Conservation (phyloP, 1,140 invertebrate genomes). For the Tetramorium parvispinum region DNA sequence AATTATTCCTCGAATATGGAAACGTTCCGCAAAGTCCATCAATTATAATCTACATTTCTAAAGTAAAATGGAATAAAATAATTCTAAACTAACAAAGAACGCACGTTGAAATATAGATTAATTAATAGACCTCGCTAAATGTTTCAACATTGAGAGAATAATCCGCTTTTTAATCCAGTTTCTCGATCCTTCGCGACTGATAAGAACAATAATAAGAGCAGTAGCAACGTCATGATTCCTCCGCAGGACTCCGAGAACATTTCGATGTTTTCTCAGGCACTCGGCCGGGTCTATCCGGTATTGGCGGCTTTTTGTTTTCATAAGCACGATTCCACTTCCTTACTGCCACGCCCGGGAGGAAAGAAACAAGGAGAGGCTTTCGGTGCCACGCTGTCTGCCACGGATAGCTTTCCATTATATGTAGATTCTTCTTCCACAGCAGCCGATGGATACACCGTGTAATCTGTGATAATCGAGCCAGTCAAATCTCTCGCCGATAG, state of each 20-base stretch:
- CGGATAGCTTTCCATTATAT: background rate
- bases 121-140: background rate
- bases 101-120: background rate
- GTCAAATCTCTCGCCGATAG: background rate
- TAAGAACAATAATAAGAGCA: background rate
- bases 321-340: constrained; percentile 84
- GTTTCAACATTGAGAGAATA: background rate
- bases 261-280: constrained; percentile 82
- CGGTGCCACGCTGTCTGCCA: constrained; percentile 84
- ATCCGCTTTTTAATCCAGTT: background rate
- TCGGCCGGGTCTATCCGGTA: constrained; percentile 77
- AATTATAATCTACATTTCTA: background rate
- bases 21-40: background rate
- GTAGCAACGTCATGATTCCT: constrained; percentile 6
- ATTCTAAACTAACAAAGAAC: background rate
- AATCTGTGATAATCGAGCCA: background rate
- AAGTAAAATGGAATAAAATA: constrained; percentile 1
- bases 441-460: background rate
- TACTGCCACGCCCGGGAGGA: constrained; percentile 78
- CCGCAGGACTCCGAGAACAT: constrained; percentile 65
- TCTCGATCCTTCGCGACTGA: constrained; percentile 1
- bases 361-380: constrained; percentile 66
- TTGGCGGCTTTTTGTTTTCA: constrained; percentile 83
- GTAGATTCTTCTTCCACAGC: background rate
- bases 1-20: background rate